phyloP scores from a whole-genome alignment of 64 coral and sea anemone species.

The Actinia tenebrosa region DNA sequence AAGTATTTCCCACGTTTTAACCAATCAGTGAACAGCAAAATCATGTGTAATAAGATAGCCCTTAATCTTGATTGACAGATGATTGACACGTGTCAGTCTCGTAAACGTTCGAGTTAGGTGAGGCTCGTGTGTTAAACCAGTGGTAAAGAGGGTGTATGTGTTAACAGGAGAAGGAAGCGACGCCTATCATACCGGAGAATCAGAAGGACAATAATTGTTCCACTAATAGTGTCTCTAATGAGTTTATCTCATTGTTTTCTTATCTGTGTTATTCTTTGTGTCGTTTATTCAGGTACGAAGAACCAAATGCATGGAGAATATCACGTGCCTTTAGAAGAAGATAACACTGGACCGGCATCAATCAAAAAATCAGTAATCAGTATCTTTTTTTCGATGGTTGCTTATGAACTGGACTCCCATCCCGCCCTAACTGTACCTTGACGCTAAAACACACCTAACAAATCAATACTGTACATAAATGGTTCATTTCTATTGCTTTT shows the following conservation, averaged over 20 bases:
- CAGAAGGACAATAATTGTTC: not conserved
- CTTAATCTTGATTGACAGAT: not conserved
- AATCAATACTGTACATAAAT: not conserved
- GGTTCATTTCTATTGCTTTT: not conserved
- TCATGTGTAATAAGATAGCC: not conserved
- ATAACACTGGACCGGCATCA: not conserved
- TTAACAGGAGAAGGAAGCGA: not conserved
- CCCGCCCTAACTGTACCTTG: not conserved
- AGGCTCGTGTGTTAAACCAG: not conserved
- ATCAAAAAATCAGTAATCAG: not conserved
- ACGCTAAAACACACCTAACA: not conserved
- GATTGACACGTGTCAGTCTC: not conserved
- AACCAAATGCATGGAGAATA: constrained; percentile 90
- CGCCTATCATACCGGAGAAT: not conserved
- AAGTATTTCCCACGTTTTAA: not conserved
- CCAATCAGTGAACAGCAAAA: not conserved
- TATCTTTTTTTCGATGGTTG: not conserved
- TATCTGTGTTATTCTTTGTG: not conserved
- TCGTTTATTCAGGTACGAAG: constrained; percentile 69
- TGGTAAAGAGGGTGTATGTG: not conserved
- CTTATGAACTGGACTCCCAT: not conserved
- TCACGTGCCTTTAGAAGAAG: constrained; percentile 91
- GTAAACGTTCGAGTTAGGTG: not conserved
- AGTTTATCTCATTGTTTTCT: not conserved
- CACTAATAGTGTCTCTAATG: not conserved